Percentiles rank a stretch among this genome's conserved stretches.
Conservation (phyloP, 1,140 invertebrate genomes). For the Leptinotarsa texana region DNA sequence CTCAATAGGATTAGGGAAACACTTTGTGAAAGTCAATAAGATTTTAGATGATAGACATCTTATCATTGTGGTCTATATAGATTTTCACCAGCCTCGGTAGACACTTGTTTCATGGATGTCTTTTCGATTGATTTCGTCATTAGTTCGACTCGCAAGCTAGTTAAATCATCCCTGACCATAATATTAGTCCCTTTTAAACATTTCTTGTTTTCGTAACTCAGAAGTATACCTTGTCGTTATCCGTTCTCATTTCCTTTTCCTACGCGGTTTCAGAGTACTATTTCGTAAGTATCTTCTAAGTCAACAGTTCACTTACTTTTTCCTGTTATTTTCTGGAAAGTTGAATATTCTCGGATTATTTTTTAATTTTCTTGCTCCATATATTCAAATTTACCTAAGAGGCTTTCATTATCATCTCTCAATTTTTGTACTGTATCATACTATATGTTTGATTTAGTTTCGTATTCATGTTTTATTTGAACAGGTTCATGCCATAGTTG, state of each 20-base stretch:
- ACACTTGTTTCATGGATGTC: too few relatives aligned
- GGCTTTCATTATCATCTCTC: not conserved
- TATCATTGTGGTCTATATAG: too few relatives aligned
- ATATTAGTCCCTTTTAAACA: not conserved
- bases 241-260: not conserved
- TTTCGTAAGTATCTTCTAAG: not conserved
- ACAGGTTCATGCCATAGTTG: not conserved
- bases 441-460: not conserved
- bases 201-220: not conserved
- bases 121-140: too few relatives aligned
- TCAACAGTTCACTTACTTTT: not conserved
- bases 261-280: not conserved
- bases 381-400: not conserved
- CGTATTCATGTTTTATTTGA: not conserved
- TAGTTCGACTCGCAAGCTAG: too few relatives aligned
- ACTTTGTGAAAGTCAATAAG: too few relatives aligned
- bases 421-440: not conserved
- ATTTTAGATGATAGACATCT: too few relatives aligned
- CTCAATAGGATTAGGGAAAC: too few relatives aligned
- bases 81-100: too few relatives aligned
- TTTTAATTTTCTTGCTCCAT: too few relatives aligned
- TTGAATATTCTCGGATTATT: not conserved
- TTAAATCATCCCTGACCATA: too few relatives aligned
- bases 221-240: not conserved
- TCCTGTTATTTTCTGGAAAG: not conserved